Evolutionary conservation across 2,888 invertebrate genomes (phyloP), one percentile per base, ranked within the genome.

Genomic region (Amphipyra tragopoginis): DNA sequence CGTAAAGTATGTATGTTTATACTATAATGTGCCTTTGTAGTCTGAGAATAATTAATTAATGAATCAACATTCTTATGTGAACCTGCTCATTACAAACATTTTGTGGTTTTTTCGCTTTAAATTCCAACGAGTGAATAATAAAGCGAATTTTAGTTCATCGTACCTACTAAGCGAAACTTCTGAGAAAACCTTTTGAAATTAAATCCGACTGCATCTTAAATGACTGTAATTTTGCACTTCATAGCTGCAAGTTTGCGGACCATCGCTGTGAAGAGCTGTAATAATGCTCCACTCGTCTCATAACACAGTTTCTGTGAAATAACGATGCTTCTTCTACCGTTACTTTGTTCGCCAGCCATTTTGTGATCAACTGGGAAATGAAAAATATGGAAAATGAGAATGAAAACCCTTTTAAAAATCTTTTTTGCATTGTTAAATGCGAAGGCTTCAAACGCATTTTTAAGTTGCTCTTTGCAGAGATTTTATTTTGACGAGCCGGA

Each of bases 311-410:
- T 43, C 34, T 39, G 11, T 34, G 60, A 33, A 47, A 42, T 39
- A 44, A 44, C 6, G 47, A 52, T 45, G 9, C 36, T 3, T 14
- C 34, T 45, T 48, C 21, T 29, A 11, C 21, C 7, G 13, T 2
- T 14, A 26, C 21, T 69, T 58, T 58, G 15, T 13, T 38, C 11
- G 11, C 26, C n/a, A 33, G 15, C 49, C 39, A 47, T 64, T 78
- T 47, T 29, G 38, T 44, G 26, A 42, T 34, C 33, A 57, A 55
- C 59, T 57, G 58, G 47, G 49, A 68, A 77, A 57, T 74, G 38
- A 65, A 43, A 69, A 69, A 74, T 57, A 60, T 69, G 36, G 47
- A 42, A 59, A 34, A 34, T 10, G 15, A 7, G 44, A 52, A 52
- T 29, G 13, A 61, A 40, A 57, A 43, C 40, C 45, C 13, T 59